Evolutionary conservation across 2,113 vertebrate species (phyloP), one percentile per base, ranked within the genome.

Genomic region (Poeciliopsis turrubarensis): DNA sequence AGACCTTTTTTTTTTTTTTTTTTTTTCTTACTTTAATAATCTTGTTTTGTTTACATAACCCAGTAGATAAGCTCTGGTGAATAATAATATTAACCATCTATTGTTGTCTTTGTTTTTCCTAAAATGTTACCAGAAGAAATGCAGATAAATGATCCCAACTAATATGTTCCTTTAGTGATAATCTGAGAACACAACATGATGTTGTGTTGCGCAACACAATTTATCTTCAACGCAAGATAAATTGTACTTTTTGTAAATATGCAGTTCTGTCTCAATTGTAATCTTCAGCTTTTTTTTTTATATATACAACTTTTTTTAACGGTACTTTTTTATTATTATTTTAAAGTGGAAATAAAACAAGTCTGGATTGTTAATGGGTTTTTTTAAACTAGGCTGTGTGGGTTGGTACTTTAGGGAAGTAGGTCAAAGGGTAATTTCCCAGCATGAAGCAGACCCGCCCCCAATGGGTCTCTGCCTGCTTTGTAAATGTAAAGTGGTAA

Each of bases 371-470:
- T 37, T 12, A 37, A 37, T 37, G 13, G 13, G 12, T 29, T 37
- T 2, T 19, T 9, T 39, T 29, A 17, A 37, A 15, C 25, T 1
- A 12, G 60, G 9, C 11, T 0, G 30, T 6, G 29, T 5, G n/a
- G 6, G 4, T 25, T 54, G 8, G 0, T 11, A 25, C n/a, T 75
- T 26, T 12, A 44, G 30, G 63, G 57, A 81, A 88, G 44, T 83
- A 12, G 72, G 68, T 80, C 70, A 86, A 37, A 57, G 66, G 60
- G 89, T 76, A 82, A 75, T 65, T 73, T 64, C 60, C 72, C 41
- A 32, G 13, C 60, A 19, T 37, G 5, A 60, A 32, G 17, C n/a
- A 3, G 65, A 26, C 60, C 74, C 54, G 41, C 11, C n/a, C 1
- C 57, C 67, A 10, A n/a, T 34, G 44, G 14, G 72, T 27, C 30